A percentile compares a stretch with the other conserved stretches of the same genome.
Evolutionary conservation across 1,140 invertebrate species (phyloP).

Genomic region (Tetragnatha versicolor): DNA sequence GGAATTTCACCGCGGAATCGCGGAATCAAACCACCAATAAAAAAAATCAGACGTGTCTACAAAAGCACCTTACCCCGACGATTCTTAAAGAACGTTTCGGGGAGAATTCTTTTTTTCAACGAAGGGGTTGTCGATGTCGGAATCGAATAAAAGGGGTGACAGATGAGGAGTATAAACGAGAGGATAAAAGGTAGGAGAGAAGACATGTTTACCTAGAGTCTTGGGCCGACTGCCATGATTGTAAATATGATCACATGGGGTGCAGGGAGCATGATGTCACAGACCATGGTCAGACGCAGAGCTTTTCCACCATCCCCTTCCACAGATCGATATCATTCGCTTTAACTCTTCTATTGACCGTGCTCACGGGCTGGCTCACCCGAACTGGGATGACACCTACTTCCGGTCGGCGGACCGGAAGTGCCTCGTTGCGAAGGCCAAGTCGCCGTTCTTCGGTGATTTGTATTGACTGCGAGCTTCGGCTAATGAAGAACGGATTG

Average conservation of each 20-base stretch:
- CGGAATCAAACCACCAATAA: constrained; percentile 6
- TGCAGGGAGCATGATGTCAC: constrained; percentile 50
- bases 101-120: too few relatives aligned
- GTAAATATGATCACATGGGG: constrained; percentile 56
- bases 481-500: too few relatives aligned
- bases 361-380: too few relatives aligned
- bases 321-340: constrained; percentile 45
- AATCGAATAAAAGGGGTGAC: too few relatives aligned
- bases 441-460: too few relatives aligned
- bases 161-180: too few relatives aligned
- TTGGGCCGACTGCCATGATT: constrained; percentile 52
- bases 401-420: constrained; percentile 44
- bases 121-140: too few relatives aligned
- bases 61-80: constrained; percentile 33
- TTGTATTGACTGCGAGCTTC: too few relatives aligned
- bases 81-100: too few relatives aligned
- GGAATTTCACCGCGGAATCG: not conserved
- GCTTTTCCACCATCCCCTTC: constrained; percentile 21
- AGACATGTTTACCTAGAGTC: constrained; percentile 51
- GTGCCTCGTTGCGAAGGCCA: constrained; percentile 20
- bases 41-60: constrained; percentile 34
- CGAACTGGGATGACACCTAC: constrained; percentile 48
- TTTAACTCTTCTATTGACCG: constrained; percentile 52
- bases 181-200: too few relatives aligned
- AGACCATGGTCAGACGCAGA: constrained; percentile 49